Evolutionary conservation across 2,888 invertebrate genomes (phyloP).

Genomic region (Strigamia crassipes): DNA sequence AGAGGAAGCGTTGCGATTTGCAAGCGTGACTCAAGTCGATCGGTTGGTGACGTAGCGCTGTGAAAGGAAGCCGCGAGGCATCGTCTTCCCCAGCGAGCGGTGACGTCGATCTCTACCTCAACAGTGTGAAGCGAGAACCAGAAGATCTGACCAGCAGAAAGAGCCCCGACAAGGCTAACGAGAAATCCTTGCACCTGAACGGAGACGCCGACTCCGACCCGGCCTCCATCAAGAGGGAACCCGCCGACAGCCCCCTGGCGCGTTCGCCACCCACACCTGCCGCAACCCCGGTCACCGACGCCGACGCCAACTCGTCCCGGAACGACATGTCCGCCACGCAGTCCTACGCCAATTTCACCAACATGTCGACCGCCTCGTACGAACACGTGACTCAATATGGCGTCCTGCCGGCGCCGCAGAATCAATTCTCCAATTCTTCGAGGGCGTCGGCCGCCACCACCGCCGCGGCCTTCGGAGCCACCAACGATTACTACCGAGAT

Average conservation of each 20-base stretch:
- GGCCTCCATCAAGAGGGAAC: slow-evolving; percentile 60
- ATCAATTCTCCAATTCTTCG: slow-evolving; percentile 46
- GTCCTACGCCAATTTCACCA: slow-evolving; percentile 44
- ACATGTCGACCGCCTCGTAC: slow-evolving; percentile 43
- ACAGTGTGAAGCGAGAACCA: slow-evolving; percentile 79
- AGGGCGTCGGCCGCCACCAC: slow-evolving; percentile 45
- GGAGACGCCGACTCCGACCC: slow-evolving; percentile 48
- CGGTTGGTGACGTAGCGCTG: slow-evolving; percentile 1
- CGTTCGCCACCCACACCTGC: slow-evolving; percentile 58
- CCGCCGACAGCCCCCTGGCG: slow-evolving; percentile 65
- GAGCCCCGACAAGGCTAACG: slow-evolving; percentile 33
- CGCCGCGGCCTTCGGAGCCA: slow-evolving; percentile 39
- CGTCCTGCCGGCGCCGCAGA: slow-evolving; percentile 39
- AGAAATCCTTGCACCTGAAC: slow-evolving; percentile 50
- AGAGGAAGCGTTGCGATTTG: not conserved
- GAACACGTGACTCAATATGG: slow-evolving; percentile 48
- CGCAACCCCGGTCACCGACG: slow-evolving; percentile 28
- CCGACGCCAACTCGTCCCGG: not conserved
- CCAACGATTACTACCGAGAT: slow-evolving; percentile 52
- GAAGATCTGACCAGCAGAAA: slow-evolving; percentile 68
- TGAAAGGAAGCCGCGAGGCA: slow-evolving; percentile 38
- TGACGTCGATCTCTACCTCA: slow-evolving; percentile 67
- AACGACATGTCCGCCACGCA: slow-evolving; percentile 25
- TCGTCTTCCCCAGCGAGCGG: slow-evolving; percentile 53
- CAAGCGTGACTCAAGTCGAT: not conserved